These are phyloP conservation scores for Aurelia sp. DNA, from an alignment of 30 jellyfish, hydroid and myxozoan genomes.

Conservation along the genomic window DNA sequence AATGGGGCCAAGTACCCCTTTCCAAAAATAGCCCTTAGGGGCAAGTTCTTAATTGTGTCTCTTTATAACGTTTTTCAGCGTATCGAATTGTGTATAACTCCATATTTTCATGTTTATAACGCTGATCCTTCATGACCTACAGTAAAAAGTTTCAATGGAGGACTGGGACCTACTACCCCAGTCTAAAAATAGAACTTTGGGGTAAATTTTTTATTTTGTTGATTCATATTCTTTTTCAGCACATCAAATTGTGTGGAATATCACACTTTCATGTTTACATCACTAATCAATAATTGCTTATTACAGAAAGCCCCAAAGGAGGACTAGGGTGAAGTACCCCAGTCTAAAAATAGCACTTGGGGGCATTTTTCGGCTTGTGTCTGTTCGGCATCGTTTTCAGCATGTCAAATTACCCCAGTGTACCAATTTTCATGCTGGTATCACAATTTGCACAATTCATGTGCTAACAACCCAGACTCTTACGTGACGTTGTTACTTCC, in stretches of 20 bases:
- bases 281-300: neutral
- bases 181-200: conserved; percentile 11
- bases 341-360: too few species aligned
- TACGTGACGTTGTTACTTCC: too few species aligned
- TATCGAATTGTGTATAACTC: neutral
- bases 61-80: neutral
- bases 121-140: neutral
- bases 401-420: neutral
- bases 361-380: too few species aligned
- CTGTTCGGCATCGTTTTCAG: conserved; percentile 2
- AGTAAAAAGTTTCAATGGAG: neutral
- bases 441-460: neutral
- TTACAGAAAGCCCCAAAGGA: neutral
- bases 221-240: neutral
- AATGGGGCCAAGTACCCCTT: too few species aligned
- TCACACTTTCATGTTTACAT: neutral
- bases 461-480: conserved; percentile 10
- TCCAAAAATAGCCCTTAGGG: neutral
- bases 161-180: conserved; percentile 17
- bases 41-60: neutral
- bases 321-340: conserved; percentile 12
- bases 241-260: neutral
- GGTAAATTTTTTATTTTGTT: neutral
- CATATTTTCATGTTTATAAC: neutral
- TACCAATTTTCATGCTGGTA: conserved; percentile 9